Evolutionary conservation across 2,113 vertebrate species (phyloP), one percentile per base, ranked within the genome.

Genomic region (Pelodiscus sinensis): DNA sequence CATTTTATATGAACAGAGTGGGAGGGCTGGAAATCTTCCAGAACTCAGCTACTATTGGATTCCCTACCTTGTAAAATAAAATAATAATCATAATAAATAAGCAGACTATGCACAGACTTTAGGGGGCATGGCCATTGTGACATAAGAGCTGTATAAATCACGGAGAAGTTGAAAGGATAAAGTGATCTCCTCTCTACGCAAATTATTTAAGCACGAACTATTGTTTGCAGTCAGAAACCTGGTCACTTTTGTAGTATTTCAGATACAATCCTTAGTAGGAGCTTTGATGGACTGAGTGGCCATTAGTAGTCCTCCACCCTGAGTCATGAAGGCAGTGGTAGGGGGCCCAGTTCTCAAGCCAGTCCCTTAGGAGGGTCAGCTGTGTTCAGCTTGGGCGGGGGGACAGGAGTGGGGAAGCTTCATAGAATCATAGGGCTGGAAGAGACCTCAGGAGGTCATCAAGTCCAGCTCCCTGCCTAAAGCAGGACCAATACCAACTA

Each of bases 71-170:
- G 75, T 68, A 68, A n/a, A 65, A 31, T 68, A 68, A 68, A 68
- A 68, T n/a, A 65, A 31, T 65, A n/a, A 65, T 38, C 90, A 35
- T 82, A 93, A 89, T 12, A 86, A 22, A 24, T 82, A 90, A 86
- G 19, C 71, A 91, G 82, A 65, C 51, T 71, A 82, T 85, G 44
- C 79, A 29, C 35, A 94, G 51, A 4, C 84, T 90, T 88, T n/a
- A 82, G 55, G 79, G 79, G 88, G 29, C 44, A n/a, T 21, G 9
- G 18, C n/a, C n/a, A 71, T 88, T 92, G 57, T 85, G 84, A 91
- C 27, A 81, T 88, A 93, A 83, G 24, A 94, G 9, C 79, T 85
- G 7, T 8, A 86, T 88, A 93, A 96, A 88, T 89, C 29, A 85
- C 6, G 27, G 9, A 83, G 38, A 94, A 94, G 84, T 60, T 89